Evolutionary conservation across 1,140 invertebrate genomes (phyloP), one percentile per base, ranked within the genome.

Genomic region (Leptestheria dahalacensis): DNA sequence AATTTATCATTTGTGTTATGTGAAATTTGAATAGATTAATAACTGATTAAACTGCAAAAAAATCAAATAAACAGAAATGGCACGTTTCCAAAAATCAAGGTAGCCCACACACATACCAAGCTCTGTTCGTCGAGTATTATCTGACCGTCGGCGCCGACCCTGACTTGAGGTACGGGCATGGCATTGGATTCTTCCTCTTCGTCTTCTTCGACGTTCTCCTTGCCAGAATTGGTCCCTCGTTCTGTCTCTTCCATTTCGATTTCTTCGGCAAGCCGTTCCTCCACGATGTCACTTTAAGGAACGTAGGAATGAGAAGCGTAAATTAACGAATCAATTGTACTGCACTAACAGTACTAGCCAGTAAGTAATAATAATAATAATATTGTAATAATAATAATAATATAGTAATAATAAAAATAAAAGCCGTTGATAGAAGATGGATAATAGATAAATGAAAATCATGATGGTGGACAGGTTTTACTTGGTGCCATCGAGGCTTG

Each of bases 71-170:
- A n/a, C n/a, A 3, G 61, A 57, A 60, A 54, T 63, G 62, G 28
- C n/a, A 57, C 25, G 56, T 33, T 48, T 50, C 48, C 2, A 29
- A n/a, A 33, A 50, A 52, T 28, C 47, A 48, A 26, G 23, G 24
- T 49, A 48, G 56, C 41, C 56, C 41, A 26, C 61, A 57, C 10
- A 58, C 65, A 64, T 61, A 87, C 81, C 66, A 88, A 77, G 69
- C 88, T 91, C 68, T 88, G 78, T 68, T 91, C 85, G 68, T 94
- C 90, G 2, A 94, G 73, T 52, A 93, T 81, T 58, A 94, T 80
- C 68, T 88, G 79, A 2, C 90, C 91, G 70, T 92, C 83, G 0
- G 86, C 82, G 21, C 88, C 88, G 18, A 95, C 79, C 77, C 90
- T 93, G 1, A 94, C 82, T 70, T 88, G 84, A 1, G 90, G 91